A percentile compares a stretch with the other conserved stretches of the same genome.
phyloP scores from a whole-genome alignment of 2,888 invertebrate species.

The Pseudococcus viburni region DNA sequence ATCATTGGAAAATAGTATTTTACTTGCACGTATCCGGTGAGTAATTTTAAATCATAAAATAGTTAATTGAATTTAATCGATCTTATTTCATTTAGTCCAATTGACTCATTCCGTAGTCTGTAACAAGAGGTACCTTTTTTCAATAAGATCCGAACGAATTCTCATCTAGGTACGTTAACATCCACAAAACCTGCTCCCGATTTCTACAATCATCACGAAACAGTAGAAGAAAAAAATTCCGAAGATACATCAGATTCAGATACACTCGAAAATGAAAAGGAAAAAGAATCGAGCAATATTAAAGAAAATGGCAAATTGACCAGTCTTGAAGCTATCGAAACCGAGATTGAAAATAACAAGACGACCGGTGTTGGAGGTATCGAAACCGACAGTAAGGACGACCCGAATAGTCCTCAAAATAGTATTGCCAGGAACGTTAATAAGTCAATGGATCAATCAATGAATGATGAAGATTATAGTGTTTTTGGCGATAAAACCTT shows the following conservation, averaged over 20 bases:
- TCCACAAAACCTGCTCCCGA: background rate
- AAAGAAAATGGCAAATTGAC: no score
- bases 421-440: background rate
- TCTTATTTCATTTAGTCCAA: background rate
- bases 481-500: background rate
- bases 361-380: background rate
- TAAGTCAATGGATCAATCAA: background rate
- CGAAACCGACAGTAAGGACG: background rate
- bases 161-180: background rate
- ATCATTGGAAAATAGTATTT: conserved; percentile 13
- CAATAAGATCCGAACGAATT: background rate
- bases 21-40: background rate
- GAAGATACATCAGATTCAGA: background rate
- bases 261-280: background rate
- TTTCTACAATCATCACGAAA: background rate
- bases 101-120: background rate
- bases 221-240: background rate
- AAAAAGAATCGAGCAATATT: no score
- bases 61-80: background rate
- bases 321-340: no score
- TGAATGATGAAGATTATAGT: background rate
- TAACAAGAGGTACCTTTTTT: background rate
- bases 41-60: background rate
- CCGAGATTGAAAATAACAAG: no score
- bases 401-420: background rate